Evolutionary conservation across 2,113 vertebrate species (phyloP).

Genomic region (Terrapene triunguis): DNA sequence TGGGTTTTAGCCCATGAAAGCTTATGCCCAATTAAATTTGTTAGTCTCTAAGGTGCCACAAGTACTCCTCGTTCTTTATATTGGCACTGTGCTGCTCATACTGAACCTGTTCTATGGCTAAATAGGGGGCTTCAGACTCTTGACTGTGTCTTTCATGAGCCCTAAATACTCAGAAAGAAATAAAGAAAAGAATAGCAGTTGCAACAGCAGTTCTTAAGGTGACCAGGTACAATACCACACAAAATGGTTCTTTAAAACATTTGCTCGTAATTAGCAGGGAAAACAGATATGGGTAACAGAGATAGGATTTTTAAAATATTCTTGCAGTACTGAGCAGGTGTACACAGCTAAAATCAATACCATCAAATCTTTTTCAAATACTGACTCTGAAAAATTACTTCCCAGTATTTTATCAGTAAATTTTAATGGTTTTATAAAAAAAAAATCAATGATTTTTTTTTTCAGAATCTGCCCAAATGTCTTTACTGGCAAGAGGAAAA

Average conservation of each 20-base stretch:
- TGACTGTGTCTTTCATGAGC: neutral
- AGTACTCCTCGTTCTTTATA: no score
- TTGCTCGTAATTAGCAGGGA: neutral
- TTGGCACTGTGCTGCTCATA: neutral
- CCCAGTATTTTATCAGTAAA: conserved; percentile 24
- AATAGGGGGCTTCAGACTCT: neutral
- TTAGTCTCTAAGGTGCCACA: no score
- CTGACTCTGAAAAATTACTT: conserved; percentile 59
- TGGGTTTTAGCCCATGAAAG: no score
- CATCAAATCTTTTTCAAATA: conserved; percentile 32
- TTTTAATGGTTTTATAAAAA: conserved; percentile 8
- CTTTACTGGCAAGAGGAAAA: conserved; percentile 20
- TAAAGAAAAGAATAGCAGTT: neutral
- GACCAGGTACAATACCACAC: neutral
- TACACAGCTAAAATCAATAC: conserved; percentile 39
- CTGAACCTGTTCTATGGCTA: neutral
- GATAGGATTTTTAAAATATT: conserved; percentile 11
- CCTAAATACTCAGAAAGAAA: neutral
- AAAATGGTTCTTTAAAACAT: neutral
- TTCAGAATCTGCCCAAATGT: conserved; percentile 36
- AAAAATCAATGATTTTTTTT: neutral
- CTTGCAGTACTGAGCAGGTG: neutral
- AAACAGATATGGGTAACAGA: neutral
- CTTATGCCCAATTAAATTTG: no score
- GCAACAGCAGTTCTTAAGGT: neutral